These are phyloP conservation scores for Lutra lutra DNA, from an alignment of 2,797 vertebrate genomes.

Conservation along the genomic window DNA sequence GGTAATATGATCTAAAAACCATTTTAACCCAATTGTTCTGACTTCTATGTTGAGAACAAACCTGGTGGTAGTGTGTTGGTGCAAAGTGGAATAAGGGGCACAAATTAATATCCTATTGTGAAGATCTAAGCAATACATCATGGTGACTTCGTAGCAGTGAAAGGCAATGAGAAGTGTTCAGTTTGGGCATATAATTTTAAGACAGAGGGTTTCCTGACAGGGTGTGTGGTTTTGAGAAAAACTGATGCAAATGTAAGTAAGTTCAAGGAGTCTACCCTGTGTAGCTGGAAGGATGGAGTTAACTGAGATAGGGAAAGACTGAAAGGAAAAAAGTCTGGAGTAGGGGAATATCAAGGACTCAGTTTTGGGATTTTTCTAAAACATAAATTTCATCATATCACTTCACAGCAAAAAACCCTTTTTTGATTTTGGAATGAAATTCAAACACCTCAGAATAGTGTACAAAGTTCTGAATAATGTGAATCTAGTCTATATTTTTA, in stretches of 20 bases:
- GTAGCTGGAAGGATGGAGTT: not conserved
- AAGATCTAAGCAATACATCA: not conserved
- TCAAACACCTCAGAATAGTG: not conserved
- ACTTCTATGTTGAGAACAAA: not conserved
- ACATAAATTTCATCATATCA: not conserved
- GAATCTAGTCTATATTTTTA: constrained; percentile 4
- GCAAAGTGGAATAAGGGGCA: not conserved
- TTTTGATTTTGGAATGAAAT: constrained; percentile 13
- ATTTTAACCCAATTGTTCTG: not conserved
- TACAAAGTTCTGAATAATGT: not conserved
- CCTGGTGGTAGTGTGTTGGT: not conserved
- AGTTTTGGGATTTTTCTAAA: not conserved
- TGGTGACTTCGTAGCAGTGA: not conserved
- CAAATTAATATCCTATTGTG: not conserved
- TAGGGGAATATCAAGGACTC: not conserved
- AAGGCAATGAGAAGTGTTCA: not conserved
- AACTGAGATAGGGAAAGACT: not conserved
- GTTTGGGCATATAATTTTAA: not conserved
- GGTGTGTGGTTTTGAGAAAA: not conserved
- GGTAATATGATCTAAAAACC: not conserved
- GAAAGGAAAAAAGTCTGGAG: not conserved
- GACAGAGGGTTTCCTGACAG: not conserved
- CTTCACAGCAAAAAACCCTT: not conserved
- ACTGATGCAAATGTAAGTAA: not conserved
- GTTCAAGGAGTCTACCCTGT: not conserved